Percentiles rank a stretch among this genome's conserved stretches.
Evolutionary conservation across 2,797 vertebrate species (phyloP).

Genomic region (Dendrocincla tyrannina): DNA sequence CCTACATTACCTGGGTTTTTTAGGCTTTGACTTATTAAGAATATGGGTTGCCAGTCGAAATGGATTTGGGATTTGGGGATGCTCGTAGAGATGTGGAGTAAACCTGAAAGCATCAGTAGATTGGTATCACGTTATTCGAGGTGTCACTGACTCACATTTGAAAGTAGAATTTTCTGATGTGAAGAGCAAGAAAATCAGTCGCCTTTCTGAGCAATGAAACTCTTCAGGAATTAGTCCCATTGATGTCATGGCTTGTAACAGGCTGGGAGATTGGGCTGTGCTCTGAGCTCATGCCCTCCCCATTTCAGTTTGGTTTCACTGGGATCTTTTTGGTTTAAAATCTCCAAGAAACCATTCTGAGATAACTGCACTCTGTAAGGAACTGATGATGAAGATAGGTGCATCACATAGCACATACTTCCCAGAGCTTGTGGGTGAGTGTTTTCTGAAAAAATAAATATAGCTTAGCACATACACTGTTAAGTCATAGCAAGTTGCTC

Average conservation of each 20-base stretch:
- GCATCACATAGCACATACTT: background rate
- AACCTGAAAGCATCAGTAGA: background rate
- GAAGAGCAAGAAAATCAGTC: background rate
- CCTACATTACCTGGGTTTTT: background rate
- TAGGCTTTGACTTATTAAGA: background rate
- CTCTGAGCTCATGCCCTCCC: background rate
- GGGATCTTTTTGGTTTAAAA: background rate
- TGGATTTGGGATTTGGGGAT: background rate
- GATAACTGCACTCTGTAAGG: background rate
- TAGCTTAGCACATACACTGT: background rate
- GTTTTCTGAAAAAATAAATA: background rate
- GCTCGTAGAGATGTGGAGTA: background rate
- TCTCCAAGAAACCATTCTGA: background rate
- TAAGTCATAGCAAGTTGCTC: background rate
- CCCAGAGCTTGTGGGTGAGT: background rate
- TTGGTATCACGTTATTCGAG: rapidly evolving
- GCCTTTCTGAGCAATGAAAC: background rate
- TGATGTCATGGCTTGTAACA: background rate
- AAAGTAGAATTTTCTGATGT: background rate
- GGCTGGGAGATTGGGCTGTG: background rate
- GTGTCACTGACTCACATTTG: background rate
- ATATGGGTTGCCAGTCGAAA: rapidly evolving
- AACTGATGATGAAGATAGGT: background rate
- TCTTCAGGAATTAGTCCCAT: background rate
- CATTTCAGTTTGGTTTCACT: background rate